Evolutionary conservation across 2,113 vertebrate genomes (phyloP).

Genomic region (Diadophis punctatus): DNA sequence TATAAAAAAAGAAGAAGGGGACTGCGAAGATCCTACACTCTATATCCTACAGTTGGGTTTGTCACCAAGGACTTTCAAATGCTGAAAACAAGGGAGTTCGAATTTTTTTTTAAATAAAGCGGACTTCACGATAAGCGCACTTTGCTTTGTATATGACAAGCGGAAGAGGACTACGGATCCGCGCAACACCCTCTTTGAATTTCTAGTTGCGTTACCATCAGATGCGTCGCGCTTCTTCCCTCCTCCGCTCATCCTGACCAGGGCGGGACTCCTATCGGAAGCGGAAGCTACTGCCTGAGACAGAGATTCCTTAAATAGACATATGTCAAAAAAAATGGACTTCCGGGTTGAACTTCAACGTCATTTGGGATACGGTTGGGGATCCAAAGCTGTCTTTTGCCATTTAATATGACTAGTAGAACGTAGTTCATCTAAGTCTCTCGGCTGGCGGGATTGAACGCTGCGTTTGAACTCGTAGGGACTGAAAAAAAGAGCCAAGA

Average conservation of each 20-base stretch:
- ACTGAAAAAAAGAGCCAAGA: background rate
- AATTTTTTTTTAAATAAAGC: background rate
- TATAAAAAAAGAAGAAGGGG: too few species aligned
- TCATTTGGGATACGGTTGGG: background rate
- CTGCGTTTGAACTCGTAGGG: background rate
- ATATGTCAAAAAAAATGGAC: too few species aligned
- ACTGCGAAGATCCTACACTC: background rate
- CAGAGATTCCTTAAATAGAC: background rate
- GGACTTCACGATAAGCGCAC: too few species aligned
- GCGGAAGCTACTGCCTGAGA: background rate
- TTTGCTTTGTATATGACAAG: background rate
- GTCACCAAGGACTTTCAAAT: background rate
- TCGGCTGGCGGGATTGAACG: background rate
- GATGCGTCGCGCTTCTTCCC: background rate
- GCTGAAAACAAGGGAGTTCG: background rate
- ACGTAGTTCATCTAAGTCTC: background rate
- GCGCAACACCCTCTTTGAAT: background rate
- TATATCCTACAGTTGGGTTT: background rate
- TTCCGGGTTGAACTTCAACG: background rate
- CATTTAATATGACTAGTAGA: background rate
- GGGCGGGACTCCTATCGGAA: accelerated
- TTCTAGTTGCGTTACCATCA: background rate
- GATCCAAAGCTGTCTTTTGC: background rate
- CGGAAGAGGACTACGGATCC: background rate
- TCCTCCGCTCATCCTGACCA: background rate